phyloP scores from a whole-genome alignment of 2,113 vertebrate genomes.

The Myxocyprinus asiaticus region DNA sequence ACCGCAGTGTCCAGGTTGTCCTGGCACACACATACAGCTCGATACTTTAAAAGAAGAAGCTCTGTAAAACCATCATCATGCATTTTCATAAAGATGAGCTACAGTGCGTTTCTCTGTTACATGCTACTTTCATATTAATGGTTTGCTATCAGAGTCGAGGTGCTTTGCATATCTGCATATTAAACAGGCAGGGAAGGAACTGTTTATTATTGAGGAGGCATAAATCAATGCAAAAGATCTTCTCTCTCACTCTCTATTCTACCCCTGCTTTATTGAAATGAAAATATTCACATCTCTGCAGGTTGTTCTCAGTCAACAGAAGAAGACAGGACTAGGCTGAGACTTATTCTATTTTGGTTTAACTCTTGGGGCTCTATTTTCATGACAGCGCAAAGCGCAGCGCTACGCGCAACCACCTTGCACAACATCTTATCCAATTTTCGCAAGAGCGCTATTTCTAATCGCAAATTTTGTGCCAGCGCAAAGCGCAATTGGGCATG shows the following conservation, averaged over 20 bases:
- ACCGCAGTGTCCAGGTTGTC: constrained; percentile 73
- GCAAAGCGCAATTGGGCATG: too few species aligned
- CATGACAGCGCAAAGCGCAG: too few species aligned
- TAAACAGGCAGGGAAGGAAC: constrained; percentile 93
- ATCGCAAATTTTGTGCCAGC: too few species aligned
- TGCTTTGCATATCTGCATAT: constrained; percentile 99
- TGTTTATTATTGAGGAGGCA: constrained; percentile 96
- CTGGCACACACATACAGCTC: constrained; percentile 79
- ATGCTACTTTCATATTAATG: constrained; percentile 97
- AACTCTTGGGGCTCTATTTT: too few species aligned
- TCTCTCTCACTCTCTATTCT: constrained; percentile 85
- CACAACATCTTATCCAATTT: too few species aligned
- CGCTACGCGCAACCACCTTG: too few species aligned
- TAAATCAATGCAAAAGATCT: constrained; percentile 99
- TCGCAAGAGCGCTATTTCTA: too few species aligned
- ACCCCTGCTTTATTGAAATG: constrained; percentile 91
- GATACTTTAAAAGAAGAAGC: constrained; percentile 88
- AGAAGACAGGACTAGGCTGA: too few species aligned
- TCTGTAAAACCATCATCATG: constrained; percentile 98
- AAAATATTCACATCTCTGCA: constrained; percentile 62
- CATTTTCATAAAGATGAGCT: constrained; percentile 99
- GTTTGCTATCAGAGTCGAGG: constrained; percentile 93
- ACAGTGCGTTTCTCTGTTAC: constrained; percentile 88
- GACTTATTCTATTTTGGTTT: too few species aligned
- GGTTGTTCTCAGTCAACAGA: too few species aligned